Percentiles rank a stretch among this genome's conserved stretches.
Conservation (phyloP, 1,140 invertebrate genomes). For the Zaprionus capensis region DNA sequence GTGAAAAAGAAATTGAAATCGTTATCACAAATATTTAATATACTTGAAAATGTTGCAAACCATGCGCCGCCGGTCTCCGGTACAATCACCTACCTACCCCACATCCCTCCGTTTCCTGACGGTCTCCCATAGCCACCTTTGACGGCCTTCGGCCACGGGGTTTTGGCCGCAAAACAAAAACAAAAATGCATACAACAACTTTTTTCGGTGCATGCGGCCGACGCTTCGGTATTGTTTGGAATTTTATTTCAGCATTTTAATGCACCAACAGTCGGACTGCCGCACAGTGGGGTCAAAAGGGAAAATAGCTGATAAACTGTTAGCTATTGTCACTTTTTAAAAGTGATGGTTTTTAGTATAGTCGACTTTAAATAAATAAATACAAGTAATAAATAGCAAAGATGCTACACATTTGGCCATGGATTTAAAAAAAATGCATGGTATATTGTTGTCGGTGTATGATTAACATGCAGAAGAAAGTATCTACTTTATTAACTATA, state of each 20-base stretch:
- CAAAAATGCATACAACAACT: slow-evolving; percentile 44
- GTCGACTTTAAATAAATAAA: too few species aligned
- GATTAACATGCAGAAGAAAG: too few species aligned
- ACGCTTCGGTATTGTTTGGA: slow-evolving; percentile 75
- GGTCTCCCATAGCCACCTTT: slow-evolving; percentile 1
- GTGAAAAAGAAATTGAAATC: slow-evolving; percentile 68
- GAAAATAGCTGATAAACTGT: background rate
- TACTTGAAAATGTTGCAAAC: slow-evolving; percentile 74
- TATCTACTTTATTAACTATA: too few species aligned
- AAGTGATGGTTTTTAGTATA: too few species aligned
- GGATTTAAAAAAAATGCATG: too few species aligned
- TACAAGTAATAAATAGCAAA: too few species aligned
- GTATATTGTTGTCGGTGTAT: too few species aligned
- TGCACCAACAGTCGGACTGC: slow-evolving; percentile 60
- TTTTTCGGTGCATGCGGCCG: slow-evolving; percentile 62
- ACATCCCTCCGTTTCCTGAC: background rate
- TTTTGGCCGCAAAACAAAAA: slow-evolving; percentile 67
- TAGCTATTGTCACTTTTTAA: too few species aligned
- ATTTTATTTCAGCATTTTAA: slow-evolving; percentile 83
- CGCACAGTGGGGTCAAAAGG: slow-evolving; percentile 34
- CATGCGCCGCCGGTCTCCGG: slow-evolving; percentile 39
- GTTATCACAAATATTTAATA: slow-evolving; percentile 83
- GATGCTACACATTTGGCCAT: too few species aligned
- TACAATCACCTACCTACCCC: slow-evolving; percentile 6
- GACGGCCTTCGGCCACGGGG: slow-evolving; percentile 42